A percentile compares a stretch with the other conserved stretches of the same genome.
These are phyloP conservation scores for Cerastoderma edule DNA, from an alignment of 2,888 invertebrate species.

Conservation along the genomic window DNA sequence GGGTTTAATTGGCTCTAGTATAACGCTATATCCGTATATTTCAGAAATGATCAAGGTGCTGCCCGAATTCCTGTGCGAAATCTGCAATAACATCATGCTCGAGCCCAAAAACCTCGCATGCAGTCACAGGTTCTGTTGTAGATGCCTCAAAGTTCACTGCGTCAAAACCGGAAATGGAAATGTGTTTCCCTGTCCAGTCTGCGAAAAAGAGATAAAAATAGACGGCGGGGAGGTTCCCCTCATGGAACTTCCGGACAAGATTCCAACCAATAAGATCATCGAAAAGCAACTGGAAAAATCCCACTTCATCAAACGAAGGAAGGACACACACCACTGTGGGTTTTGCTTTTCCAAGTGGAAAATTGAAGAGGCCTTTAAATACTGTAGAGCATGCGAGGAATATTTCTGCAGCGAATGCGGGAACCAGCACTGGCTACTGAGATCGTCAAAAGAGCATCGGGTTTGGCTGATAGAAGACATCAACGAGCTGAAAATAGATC, in stretches of 20 bases:
- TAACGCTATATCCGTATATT: not conserved
- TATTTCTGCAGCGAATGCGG: conserved; percentile 59
- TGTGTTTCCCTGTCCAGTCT: conserved; percentile 42
- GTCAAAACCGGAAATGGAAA: conserved; percentile 30
- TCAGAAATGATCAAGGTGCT: not conserved
- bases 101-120: conserved; percentile 51
- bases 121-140: conserved; percentile 41
- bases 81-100: conserved; percentile 36
- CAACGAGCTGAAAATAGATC: conserved; percentile 35
- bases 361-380: conserved; percentile 33
- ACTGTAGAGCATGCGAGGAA: conserved; percentile 55
- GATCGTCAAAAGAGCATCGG: conserved; percentile 46
- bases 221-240: conserved; percentile 35
- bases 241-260: conserved; percentile 36
- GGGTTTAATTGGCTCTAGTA: not conserved
- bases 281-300: conserved; percentile 39
- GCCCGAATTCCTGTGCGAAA: conserved; percentile 25
- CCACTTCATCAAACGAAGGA: conserved; percentile 13
- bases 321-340: conserved; percentile 20
- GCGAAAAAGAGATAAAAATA: conserved; percentile 15
- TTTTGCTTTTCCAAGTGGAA: conserved; percentile 43
- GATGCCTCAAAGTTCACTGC: conserved; percentile 44
- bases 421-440: conserved; percentile 52
- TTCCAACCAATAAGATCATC: conserved; percentile 34
- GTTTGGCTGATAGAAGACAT: conserved; percentile 46